phyloP scores from a whole-genome alignment of 2,888 invertebrate genomes.

The Autographa gamma region DNA sequence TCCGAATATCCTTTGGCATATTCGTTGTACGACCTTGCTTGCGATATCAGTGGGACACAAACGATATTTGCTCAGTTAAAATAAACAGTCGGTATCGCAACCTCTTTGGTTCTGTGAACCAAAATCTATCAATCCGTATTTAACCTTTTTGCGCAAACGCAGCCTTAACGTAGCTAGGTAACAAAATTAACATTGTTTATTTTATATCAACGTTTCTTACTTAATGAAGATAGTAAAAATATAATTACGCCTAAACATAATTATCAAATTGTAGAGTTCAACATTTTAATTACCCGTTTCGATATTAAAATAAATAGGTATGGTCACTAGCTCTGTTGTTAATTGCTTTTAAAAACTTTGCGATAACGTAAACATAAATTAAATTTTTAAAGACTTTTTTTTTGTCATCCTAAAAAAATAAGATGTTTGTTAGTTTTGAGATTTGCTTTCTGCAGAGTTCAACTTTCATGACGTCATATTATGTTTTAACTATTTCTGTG shows the following conservation, averaged over 20 bases:
- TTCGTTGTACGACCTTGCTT: not conserved
- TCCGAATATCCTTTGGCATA: not conserved
- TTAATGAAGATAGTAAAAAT: not conserved
- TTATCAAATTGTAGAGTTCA: constrained; percentile 14
- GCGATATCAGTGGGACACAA: not conserved
- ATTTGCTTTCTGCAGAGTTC: no score
- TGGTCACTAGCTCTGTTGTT: not conserved
- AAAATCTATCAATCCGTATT: not conserved
- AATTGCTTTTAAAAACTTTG: not conserved
- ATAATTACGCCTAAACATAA: not conserved
- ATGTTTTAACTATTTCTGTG: not conserved
- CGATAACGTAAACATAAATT: not conserved
- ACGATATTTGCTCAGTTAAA: not conserved
- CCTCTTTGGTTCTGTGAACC: not conserved
- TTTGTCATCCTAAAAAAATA: not conserved
- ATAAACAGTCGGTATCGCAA: not conserved
- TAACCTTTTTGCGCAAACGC: not conserved
- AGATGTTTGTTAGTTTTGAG: not conserved
- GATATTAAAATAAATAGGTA: not conserved
- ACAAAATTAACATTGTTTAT: no score
- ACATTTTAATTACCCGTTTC: constrained; percentile 6
- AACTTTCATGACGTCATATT: no score
- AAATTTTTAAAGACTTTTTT: not conserved
- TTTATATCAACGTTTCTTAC: not conserved
- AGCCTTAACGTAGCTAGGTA: not conserved